phyloP scores from a whole-genome alignment of 2,113 vertebrate genomes.

The Centropus bengalensis region DNA sequence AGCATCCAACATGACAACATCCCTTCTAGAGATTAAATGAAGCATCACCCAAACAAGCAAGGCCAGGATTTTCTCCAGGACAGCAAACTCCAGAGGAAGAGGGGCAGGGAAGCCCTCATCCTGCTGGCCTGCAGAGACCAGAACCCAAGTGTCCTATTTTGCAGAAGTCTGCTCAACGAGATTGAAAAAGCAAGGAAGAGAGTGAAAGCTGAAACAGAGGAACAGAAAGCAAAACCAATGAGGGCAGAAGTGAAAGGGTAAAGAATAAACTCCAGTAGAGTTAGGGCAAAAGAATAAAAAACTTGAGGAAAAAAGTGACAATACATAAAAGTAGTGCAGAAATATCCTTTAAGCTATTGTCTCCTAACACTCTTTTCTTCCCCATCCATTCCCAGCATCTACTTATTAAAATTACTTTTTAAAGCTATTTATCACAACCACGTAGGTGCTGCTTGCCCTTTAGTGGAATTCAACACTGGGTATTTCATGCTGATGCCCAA shows the following conservation, averaged over 20 bases:
- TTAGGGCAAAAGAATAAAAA: not conserved
- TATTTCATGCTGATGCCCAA: not conserved
- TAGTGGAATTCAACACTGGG: not conserved
- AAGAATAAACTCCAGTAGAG: not conserved
- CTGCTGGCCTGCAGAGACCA: not conserved
- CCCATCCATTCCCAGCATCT: not conserved
- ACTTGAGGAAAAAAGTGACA: not conserved
- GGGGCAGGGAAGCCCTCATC: not conserved
- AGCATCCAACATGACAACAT: not conserved
- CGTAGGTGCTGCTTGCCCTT: not conserved
- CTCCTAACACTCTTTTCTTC: not conserved
- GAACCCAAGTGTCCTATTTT: not conserved
- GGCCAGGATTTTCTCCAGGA: not conserved
- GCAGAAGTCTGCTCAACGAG: not conserved
- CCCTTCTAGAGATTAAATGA: not conserved
- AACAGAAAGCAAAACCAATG: slow-evolving; percentile 43
- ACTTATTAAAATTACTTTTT: not conserved
- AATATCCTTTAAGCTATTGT: not conserved
- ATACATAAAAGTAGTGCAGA: not conserved
- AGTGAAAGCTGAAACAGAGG: slow-evolving; percentile 3
- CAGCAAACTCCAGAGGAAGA: not conserved
- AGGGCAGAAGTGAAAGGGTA: not conserved
- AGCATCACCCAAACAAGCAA: not conserved
- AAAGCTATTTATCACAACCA: not conserved
- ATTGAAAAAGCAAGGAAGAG: not conserved